Percentiles rank a stretch among this genome's conserved stretches.
phyloP scores from a whole-genome alignment of 2,797 vertebrate species.

The Falco cherrug region DNA sequence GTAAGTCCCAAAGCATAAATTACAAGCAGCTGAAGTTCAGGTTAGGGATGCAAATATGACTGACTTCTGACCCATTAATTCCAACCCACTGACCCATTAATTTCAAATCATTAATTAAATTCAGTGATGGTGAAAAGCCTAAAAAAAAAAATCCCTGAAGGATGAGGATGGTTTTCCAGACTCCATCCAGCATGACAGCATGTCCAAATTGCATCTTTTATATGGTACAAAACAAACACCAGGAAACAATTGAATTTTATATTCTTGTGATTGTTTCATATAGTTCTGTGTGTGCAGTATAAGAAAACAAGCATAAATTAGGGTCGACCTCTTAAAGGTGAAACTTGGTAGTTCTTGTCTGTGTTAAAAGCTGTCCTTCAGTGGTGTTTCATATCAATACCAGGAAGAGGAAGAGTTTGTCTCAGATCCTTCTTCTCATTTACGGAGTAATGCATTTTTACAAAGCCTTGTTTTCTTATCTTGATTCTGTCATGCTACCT shows the following conservation, averaged over 20 bases:
- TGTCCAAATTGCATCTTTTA: background rate
- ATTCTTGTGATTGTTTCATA: background rate
- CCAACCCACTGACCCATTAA: background rate
- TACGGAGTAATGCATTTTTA: background rate
- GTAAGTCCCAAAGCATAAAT: background rate
- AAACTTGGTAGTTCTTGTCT: background rate
- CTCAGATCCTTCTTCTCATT: background rate
- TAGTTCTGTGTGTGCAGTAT: background rate
- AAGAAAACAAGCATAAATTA: background rate
- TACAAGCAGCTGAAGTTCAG: background rate
- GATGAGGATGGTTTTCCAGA: background rate
- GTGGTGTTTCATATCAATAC: background rate
- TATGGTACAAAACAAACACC: background rate
- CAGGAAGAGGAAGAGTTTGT: background rate
- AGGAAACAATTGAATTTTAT: background rate
- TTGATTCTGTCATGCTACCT: background rate
- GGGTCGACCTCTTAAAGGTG: background rate
- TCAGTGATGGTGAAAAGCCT: background rate
- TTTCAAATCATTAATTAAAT: slow-evolving; percentile 9
- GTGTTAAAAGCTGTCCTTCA: background rate
- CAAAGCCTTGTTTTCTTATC: background rate
- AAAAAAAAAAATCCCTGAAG: background rate
- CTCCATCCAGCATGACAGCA: background rate
- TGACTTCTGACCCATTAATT: background rate
- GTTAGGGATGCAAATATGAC: background rate